Conservation (phyloP, 2,797 vertebrate genomes). For the Phoebastria nigripes region DNA sequence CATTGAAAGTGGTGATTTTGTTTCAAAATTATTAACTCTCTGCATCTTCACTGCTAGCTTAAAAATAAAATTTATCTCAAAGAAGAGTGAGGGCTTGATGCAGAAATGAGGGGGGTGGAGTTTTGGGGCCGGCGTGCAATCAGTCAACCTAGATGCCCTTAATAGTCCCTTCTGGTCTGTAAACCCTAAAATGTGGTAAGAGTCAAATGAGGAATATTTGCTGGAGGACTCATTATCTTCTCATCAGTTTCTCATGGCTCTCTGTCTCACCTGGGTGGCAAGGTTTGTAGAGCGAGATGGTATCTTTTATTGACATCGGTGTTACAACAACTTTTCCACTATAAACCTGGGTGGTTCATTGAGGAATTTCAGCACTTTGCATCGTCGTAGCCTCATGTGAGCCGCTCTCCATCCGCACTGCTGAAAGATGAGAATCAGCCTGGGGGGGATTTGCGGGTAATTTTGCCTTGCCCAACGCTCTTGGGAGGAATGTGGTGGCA, state of each 20-base stretch:
- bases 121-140: background rate
- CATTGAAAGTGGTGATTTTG: background rate
- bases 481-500: background rate
- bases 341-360: slow-evolving; percentile 43
- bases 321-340: slow-evolving; percentile 17
- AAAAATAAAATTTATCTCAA: background rate
- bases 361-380: slow-evolving; percentile 15
- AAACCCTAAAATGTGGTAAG: background rate
- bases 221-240: slow-evolving; percentile 10
- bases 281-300: slow-evolving; percentile 8
- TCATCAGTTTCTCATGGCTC: slow-evolving; percentile 38
- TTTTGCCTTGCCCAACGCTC: slow-evolving; percentile 2
- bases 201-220: background rate
- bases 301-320: slow-evolving; percentile 15
- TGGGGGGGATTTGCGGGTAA: background rate
- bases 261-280: slow-evolving; percentile 37
- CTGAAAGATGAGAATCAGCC: slow-evolving; percentile 40
- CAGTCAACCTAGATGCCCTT: background rate
- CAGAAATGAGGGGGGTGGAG: background rate
- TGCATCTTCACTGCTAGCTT: background rate
- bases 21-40: background rate
- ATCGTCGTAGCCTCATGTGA: background rate
- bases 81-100: background rate
- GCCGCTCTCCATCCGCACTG: background rate
- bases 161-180: background rate